Evolutionary conservation across 1,140 invertebrate species (phyloP), one percentile per base, ranked within the genome.

Genomic region (Stegodyphus dumicola): DNA sequence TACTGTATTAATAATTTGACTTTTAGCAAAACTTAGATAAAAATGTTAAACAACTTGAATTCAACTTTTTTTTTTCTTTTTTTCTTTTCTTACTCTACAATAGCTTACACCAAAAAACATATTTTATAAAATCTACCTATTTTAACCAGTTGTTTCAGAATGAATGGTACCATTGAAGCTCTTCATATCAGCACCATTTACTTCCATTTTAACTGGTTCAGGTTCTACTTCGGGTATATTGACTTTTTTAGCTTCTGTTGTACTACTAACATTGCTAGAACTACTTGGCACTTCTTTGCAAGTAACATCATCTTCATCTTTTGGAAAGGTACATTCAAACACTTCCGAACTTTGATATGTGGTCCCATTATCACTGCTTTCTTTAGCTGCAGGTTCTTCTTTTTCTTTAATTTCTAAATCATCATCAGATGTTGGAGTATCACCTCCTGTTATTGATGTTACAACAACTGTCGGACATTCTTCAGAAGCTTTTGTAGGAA

Each of bases 381-480:
- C 71, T 52, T 13, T 53, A n/a, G 49, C 0, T 53, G 48, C 15
- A 18, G 49, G 6, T 64, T 51, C 70, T 52, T 81, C 78, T 51
- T 67, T 18, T 7, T 71, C 81, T 56, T 84, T 84, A 5, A 84
- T 51, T 49, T 84, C 81, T 52, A 69, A 66, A 49, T 84, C 81
- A 17, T 84, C 81, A 69, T 84, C 81, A 7, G 81, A 84, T 6
- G 64, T 60, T 11, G 81, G 81, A 75, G 81, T 84, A 17, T 84
- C 81, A 9, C 81, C 81, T 5, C 49, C 74, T n/a, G 71, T 84
- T 2, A 76, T 75, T 6, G 71, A 6, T 48, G 81, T 84, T 9
- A 84, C 60, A 0, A 84, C 81, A 51, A 84, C 81, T 1, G 81
- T 84, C 11, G 81, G 81, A 48, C 81, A 84, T 48, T 84, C 81